Evolutionary conservation across 2,113 vertebrate species (phyloP).

Genomic region (Rhizomys pruinosus): DNA sequence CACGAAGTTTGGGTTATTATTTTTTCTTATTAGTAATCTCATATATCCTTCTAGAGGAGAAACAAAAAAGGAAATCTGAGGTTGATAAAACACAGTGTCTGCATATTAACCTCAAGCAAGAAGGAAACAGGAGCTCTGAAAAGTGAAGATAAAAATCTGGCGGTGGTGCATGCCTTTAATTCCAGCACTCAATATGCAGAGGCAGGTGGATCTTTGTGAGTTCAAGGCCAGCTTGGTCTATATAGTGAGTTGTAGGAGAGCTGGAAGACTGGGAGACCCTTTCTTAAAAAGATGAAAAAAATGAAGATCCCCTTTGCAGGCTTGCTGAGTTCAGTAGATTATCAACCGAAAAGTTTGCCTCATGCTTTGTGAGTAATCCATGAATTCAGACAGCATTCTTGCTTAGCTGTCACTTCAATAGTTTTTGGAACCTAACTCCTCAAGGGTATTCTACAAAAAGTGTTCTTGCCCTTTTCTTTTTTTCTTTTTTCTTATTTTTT

Average conservation of each 20-base stretch:
- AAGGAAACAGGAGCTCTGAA: neutral
- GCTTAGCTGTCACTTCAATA: neutral
- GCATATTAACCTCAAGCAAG: neutral
- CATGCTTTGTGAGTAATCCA: neutral
- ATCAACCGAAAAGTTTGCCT: neutral
- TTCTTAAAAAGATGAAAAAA: too few relatives aligned
- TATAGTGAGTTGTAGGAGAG: too few relatives aligned
- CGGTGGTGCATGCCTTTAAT: too few relatives aligned
- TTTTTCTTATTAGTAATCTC: neutral
- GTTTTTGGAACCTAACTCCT: neutral
- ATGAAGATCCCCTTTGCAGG: fast-evolving
- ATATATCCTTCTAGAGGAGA: neutral
- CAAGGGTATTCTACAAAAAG: neutral
- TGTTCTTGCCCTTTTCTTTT: too few relatives aligned
- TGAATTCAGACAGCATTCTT: neutral
- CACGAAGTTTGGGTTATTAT: neutral
- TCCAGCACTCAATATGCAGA: too few relatives aligned
- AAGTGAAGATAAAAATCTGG: neutral
- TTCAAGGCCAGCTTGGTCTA: too few relatives aligned
- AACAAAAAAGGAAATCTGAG: neutral
- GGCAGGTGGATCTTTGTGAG: too few relatives aligned
- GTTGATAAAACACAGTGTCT: neutral
- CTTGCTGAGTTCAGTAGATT: neutral
- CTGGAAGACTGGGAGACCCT: too few relatives aligned
- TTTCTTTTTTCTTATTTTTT: too few relatives aligned